A percentile compares a stretch with the other conserved stretches of the same genome.
Conservation (phyloP, 1,140 invertebrate genomes). For the Drosophila elegans region DNA sequence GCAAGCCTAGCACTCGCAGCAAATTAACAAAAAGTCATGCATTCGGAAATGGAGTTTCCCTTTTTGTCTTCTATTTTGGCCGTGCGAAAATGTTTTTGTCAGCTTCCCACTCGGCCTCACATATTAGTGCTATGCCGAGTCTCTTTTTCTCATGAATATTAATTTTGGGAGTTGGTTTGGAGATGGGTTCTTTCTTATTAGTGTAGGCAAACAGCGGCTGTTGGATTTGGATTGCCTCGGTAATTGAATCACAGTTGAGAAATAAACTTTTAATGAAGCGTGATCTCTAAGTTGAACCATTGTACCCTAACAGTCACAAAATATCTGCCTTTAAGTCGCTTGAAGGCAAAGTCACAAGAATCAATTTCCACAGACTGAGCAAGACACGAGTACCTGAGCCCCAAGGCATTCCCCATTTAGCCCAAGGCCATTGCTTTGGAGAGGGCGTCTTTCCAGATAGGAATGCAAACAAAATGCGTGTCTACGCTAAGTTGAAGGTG, state of each 20-base stretch:
- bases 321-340: not conserved
- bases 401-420: constrained; percentile 2
- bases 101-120: constrained; percentile 53
- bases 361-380: not conserved
- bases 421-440: constrained; percentile 21
- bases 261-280: constrained; percentile 27
- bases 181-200: constrained; percentile 52
- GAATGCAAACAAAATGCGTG: constrained; percentile 35
- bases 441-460: constrained; percentile 7
- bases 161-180: constrained; percentile 37
- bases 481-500: not conserved
- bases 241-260: constrained; percentile 50
- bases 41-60: constrained; percentile 70
- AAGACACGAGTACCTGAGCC: constrained; percentile 13
- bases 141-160: constrained; percentile 67
- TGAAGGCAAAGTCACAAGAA: not conserved
- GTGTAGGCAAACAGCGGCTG: constrained; percentile 33
- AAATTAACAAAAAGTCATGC: constrained; percentile 74
- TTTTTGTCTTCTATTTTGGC: constrained; percentile 45
- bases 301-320: not conserved
- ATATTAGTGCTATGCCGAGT: constrained; percentile 19
- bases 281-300: not conserved
- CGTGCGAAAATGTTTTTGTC: constrained; percentile 69
- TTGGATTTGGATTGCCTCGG: constrained; percentile 1
- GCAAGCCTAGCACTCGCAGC: constrained; percentile 8